Percentiles rank a stretch among this genome's conserved stretches.
Conservation (phyloP, 2,113 vertebrate genomes). For the Danio rerio region DNA sequence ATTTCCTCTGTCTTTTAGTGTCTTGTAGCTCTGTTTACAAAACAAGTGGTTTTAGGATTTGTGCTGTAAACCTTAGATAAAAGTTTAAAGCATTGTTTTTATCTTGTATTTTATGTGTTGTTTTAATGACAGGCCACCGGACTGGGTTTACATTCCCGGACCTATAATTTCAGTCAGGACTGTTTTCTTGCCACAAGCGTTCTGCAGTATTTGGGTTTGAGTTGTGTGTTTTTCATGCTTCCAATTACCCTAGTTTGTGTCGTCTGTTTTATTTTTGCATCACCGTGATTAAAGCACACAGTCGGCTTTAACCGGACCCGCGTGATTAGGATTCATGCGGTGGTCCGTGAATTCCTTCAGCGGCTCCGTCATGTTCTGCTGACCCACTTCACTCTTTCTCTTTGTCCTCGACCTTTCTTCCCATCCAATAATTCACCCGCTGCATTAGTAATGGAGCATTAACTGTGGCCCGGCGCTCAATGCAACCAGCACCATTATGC, state of each 20-base stretch:
- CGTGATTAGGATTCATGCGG: constrained; percentile 58
- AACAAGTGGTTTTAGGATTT: too few species aligned
- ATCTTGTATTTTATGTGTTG: too few species aligned
- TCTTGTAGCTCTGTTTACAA: too few species aligned
- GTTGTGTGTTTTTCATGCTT: constrained; percentile 10
- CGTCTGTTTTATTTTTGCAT: constrained; percentile 7
- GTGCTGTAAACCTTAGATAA: too few species aligned
- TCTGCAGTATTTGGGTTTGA: constrained; percentile 37
- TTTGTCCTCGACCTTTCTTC: constrained; percentile 64
- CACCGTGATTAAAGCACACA: constrained; percentile 11
- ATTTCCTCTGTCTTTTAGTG: too few species aligned
- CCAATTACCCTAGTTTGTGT: constrained; percentile 23
- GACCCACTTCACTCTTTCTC: constrained; percentile 78
- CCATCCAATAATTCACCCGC: constrained; percentile 71
- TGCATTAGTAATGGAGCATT: constrained; percentile 78
- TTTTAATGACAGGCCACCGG: background rate
- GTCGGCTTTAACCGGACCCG: constrained; percentile 19
- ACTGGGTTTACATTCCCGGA: background rate
- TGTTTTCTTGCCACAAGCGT: constrained; percentile 45
- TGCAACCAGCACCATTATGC: background rate
- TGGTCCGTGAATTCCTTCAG: constrained; percentile 69
- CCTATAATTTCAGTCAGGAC: constrained; percentile 29
- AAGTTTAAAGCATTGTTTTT: too few species aligned
- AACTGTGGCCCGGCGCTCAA: constrained; percentile 61
- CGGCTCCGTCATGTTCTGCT: constrained; percentile 71